Base-by-base conservation (phyloP, 2,888 invertebrate species). In the Tenthredo mesomela region DNA sequence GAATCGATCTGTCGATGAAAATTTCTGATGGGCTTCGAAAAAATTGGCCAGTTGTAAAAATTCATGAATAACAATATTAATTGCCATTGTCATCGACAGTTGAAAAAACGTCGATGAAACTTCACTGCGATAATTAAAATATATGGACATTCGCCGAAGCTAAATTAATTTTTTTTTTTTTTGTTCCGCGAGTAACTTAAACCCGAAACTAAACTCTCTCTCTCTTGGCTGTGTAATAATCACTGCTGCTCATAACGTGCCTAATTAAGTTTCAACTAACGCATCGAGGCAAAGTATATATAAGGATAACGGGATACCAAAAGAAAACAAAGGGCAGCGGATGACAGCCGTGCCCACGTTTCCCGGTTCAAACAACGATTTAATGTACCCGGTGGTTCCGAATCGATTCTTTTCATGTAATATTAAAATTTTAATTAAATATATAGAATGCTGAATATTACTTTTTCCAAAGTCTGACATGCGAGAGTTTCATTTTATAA, bases 301-400 rank as follows among this genome's bases (percentile, higher is more conserved):
- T n/a, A 58, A 37, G 80, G 80, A 61, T 80, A 80, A 80, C 80
- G 80, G 80, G 80, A 80, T 40, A 61, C 61, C 18, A 25, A 80
- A 80, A 21, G 80, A 80, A 80, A 61, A 80, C 80, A 80, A 80
- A 80, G 40, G 80, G 80, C 40, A 80, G 40, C 80, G 80, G 80
- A 80, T 58, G 58, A 61, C 58, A 80, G 80, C 80, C 80, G 80
- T 80, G 58, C 80, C 80, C 80, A 80, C 61, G 80, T 80, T 80
- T 80, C 58, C 37, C 80, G 80, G 80, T 58, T 80, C 50, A 80
- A 40, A 61, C 40, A 2, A 25, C 37, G 25, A 33, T 37, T 37
- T 40, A 61, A 50, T 58, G 54, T 80, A 80, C 80, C 61, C 25
- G 58, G 80, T 80, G 80, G 61, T 15, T 61, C 21, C 21, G 21